These are phyloP conservation scores for Stichodactyla helianthus DNA, from an alignment of 64 coral and sea anemone genomes.

Conservation along the genomic window DNA sequence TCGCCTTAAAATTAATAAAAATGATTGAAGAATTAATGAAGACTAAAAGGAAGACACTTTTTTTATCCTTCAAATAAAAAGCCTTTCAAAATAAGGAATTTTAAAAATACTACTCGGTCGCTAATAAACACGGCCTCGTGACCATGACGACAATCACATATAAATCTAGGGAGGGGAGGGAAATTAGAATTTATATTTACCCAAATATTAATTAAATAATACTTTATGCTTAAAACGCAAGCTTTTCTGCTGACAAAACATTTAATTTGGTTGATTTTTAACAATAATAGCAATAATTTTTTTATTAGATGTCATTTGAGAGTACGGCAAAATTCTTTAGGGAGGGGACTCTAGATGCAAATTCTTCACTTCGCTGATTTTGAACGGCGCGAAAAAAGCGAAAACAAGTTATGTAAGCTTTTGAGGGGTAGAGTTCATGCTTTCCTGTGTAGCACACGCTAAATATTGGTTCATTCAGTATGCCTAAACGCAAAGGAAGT, in stretches of 20 bases:
- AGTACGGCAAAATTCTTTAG: neutral
- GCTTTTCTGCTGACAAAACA: neutral
- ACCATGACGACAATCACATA: neutral
- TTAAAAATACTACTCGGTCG: neutral
- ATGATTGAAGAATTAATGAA: neutral
- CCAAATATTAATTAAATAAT: too few relatives aligned
- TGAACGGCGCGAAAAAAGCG: neutral
- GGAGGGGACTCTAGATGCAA: neutral
- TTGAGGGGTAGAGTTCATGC: neutral
- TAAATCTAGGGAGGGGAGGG: neutral
- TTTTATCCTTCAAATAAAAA: neutral
- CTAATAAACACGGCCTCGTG: slow-evolving; percentile 10
- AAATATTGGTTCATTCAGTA: neutral
- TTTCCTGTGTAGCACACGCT: neutral
- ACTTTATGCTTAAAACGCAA: too few relatives aligned
- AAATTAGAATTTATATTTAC: too few relatives aligned
- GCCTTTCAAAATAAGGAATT: too few relatives aligned
- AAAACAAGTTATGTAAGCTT: neutral
- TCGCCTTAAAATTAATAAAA: neutral
- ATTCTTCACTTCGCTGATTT: neutral
- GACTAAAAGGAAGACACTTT: neutral
- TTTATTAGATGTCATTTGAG: neutral
- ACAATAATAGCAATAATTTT: neutral
- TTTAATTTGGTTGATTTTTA: neutral
- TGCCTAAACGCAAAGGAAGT: slow-evolving; percentile 8